Evolutionary conservation across 2,113 vertebrate species (phyloP).

Genomic region (Hucho hucho): DNA sequence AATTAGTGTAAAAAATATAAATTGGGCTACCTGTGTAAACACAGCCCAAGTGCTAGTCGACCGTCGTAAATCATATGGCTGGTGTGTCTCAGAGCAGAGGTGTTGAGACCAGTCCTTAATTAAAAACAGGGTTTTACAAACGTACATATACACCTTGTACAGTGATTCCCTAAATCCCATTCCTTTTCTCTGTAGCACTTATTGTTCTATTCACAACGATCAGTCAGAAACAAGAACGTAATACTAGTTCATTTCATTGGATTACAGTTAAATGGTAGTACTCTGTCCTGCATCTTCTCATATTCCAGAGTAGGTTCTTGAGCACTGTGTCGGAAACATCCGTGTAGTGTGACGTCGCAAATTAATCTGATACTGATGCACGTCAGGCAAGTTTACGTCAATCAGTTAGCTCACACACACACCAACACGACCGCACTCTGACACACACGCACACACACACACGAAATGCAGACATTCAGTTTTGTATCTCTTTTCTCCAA

Average conservation of each 20-base stretch:
- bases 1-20: no score
- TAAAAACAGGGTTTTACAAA: constrained; percentile 26
- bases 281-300: not conserved
- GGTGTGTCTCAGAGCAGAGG: constrained; percentile 35
- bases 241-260: constrained; percentile 29
- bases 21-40: no score
- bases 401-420: constrained; percentile 9
- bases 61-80: constrained; percentile 37
- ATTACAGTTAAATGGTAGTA: constrained; percentile 32
- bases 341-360: constrained; percentile 11
- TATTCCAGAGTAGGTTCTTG: not conserved
- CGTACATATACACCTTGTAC: constrained; percentile 47
- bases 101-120: constrained; percentile 19
- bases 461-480: constrained; percentile 23
- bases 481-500: constrained; percentile 22
- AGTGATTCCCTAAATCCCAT: constrained; percentile 33
- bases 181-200: constrained; percentile 16
- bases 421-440: not conserved
- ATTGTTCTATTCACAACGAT: constrained; percentile 29
- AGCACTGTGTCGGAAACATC: constrained; percentile 5
- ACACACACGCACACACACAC: constrained; percentile 1
- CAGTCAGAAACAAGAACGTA: constrained; percentile 36
- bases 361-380: constrained; percentile 22
- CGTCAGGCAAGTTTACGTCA: not conserved
- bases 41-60: constrained; percentile 39